These are phyloP conservation scores for Genyomyrus donnyi DNA, from an alignment of 2,113 vertebrate genomes.

Conservation along the genomic window DNA sequence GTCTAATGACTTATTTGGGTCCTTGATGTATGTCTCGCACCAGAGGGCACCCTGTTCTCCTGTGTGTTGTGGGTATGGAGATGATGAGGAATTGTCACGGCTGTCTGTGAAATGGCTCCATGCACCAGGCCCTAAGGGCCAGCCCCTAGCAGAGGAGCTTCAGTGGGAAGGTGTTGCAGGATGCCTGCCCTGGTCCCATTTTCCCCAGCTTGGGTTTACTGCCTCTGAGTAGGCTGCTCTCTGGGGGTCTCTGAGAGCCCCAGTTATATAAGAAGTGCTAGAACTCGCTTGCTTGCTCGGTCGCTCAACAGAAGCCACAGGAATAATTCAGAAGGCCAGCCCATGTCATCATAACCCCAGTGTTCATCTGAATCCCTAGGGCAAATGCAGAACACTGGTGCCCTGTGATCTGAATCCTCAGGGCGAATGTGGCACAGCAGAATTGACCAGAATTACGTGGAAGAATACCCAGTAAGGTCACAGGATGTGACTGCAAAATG, in stretches of 20 bases:
- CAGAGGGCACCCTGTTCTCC: conserved; percentile 51
- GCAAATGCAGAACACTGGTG: not conserved
- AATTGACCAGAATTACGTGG: not conserved
- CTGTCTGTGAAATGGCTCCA: conserved; percentile 1
- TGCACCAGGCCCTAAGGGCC: conserved; percentile 28
- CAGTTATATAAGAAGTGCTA: not conserved
- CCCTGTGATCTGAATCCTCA: not conserved
- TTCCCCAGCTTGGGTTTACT: conserved; percentile 36
- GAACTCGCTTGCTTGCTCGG: not conserved
- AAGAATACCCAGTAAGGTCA: not conserved
- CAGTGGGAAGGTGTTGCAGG: not conserved
- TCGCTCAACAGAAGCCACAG: not conserved
- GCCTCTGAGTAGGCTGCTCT: not conserved
- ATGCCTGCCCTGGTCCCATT: conserved; percentile 33
- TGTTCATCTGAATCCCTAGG: not conserved
- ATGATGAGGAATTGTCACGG: conserved; percentile 59
- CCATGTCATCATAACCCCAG: not conserved
- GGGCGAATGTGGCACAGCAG: not conserved
- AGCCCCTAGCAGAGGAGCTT: conserved; percentile 25
- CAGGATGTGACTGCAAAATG: not conserved
- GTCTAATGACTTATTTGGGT: conserved; percentile 50
- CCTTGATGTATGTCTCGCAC: conserved; percentile 51
- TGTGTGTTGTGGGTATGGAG: conserved; percentile 52
- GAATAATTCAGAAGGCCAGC: not conserved
- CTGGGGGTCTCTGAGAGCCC: not conserved